Conservation (phyloP, 2,888 invertebrate species). For the Dasysyrphus albostriatus region DNA sequence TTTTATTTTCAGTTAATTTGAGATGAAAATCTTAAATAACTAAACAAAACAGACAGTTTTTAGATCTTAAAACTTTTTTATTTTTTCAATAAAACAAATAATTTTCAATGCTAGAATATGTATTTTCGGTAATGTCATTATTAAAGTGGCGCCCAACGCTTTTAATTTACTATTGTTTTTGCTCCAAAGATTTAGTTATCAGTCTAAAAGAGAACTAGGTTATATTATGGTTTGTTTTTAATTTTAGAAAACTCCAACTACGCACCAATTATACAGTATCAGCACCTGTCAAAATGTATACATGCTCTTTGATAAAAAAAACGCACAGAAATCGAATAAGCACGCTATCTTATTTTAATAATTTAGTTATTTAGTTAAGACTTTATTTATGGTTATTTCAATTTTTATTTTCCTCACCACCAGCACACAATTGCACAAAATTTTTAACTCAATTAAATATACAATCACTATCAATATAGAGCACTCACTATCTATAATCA, state of each 20-base stretch:
- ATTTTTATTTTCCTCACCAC: conserved; percentile 46
- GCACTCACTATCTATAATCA: conserved; percentile 58
- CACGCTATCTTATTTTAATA: conserved; percentile 19
- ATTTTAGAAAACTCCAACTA: not conserved
- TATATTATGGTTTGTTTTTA: not conserved
- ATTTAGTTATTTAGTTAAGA: not conserved
- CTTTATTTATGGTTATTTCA: conserved; percentile 13
- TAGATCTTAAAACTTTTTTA: too few species aligned
- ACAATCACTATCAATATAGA: conserved; percentile 39
- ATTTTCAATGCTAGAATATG: not conserved
- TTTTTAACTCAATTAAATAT: conserved; percentile 39
- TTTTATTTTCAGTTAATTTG: too few species aligned
- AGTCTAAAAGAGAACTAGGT: not conserved
- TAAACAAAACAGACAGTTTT: too few species aligned
- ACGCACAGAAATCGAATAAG: conserved; percentile 26
- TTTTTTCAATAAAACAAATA: not conserved
- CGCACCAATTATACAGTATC: not conserved
- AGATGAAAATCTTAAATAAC: too few species aligned
- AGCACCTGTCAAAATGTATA: conserved; percentile 4
- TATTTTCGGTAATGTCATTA: not conserved
- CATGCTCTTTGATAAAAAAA: not conserved
- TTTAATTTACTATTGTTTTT: not conserved
- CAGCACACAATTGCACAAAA: conserved; percentile 64
- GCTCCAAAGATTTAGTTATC: not conserved
- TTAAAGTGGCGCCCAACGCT: conserved; percentile 9